A percentile compares a stretch with the other conserved stretches of the same genome.
Evolutionary conservation across 2,113 vertebrate species (phyloP).

Genomic region (Chloebia gouldiae): DNA sequence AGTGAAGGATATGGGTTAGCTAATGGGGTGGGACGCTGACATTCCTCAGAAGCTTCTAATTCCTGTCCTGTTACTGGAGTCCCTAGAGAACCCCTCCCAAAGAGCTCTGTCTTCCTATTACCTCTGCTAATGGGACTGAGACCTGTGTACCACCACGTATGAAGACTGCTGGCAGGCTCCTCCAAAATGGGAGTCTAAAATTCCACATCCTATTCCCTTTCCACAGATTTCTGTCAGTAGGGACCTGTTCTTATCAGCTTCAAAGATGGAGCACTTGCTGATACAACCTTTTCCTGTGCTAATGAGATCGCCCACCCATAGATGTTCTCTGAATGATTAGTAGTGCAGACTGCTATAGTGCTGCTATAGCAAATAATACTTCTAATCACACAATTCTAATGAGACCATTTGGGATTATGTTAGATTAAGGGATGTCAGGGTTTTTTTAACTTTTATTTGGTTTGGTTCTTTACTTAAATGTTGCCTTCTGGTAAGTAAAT

Average conservation of each 20-base stretch:
- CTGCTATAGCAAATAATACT: not conserved
- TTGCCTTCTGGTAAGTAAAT: not conserved
- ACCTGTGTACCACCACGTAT: not conserved
- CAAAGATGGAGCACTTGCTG: not conserved
- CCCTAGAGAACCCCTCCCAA: not conserved
- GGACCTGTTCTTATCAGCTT: not conserved
- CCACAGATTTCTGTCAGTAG: not conserved
- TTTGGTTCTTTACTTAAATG: not conserved
- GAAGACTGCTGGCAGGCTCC: not conserved
- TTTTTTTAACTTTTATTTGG: not conserved
- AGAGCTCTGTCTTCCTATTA: not conserved
- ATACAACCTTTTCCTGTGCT: not conserved
- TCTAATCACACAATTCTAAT: not conserved
- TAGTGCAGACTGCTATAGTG: not conserved
- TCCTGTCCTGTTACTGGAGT: not conserved
- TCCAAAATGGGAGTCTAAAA: not conserved
- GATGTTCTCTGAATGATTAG: not conserved
- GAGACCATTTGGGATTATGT: not conserved
- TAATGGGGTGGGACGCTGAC: not conserved
- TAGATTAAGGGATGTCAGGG: not conserved
- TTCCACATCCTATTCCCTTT: not conserved
- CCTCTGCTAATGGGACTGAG: not conserved
- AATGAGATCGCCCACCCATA: not conserved
- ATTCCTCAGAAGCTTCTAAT: not conserved
- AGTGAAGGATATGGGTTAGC: not conserved